Conservation (phyloP, 2,113 vertebrate genomes). For the Psittacula cyanocephala region DNA sequence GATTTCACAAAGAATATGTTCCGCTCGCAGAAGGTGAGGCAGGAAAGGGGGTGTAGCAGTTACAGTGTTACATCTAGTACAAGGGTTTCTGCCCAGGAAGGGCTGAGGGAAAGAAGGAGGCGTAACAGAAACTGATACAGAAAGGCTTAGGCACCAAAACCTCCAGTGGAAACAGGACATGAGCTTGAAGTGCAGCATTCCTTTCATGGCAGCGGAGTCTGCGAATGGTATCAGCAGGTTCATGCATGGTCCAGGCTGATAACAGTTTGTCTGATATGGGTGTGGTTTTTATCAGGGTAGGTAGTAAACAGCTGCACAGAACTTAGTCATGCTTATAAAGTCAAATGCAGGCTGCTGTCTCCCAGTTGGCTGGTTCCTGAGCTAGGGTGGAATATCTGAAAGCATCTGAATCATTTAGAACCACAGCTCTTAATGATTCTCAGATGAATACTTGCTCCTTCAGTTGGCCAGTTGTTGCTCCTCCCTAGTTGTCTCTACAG, state of each 20-base stretch:
- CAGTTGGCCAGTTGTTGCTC: not conserved
- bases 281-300: not conserved
- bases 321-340: constrained; percentile 25
- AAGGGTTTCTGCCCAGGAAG: not conserved
- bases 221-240: not conserved
- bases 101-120: not conserved
- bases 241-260: not conserved
- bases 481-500: not conserved
- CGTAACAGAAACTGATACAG: not conserved
- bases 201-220: not conserved
- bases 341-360: not conserved
- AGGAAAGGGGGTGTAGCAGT: not conserved
- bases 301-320: constrained; percentile 26
- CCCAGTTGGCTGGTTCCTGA: not conserved
- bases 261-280: not conserved
- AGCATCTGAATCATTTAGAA: constrained; percentile 36
- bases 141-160: not conserved
- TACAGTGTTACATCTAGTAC: not conserved
- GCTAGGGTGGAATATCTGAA: not conserved
- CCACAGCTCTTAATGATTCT: not conserved
- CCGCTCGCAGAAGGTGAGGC: not conserved
- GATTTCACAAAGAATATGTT: not conserved
- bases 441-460: not conserved
- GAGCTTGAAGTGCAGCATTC: not conserved
- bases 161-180: not conserved